Evolutionary conservation across 2,797 vertebrate species (phyloP).

Genomic region (Megalops cyprinoides): DNA sequence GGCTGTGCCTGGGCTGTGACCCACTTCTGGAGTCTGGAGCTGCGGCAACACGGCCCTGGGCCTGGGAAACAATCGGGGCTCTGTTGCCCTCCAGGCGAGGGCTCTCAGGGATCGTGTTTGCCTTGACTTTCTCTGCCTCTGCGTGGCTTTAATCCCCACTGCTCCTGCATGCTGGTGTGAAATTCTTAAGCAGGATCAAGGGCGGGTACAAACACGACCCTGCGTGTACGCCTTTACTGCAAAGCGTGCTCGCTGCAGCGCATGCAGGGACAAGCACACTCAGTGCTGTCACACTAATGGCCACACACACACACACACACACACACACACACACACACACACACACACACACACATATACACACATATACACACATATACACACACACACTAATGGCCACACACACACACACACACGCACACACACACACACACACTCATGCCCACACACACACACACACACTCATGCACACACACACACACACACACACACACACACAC

Average conservation of each 20-base stretch:
- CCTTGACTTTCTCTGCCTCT: neutral
- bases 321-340: too few relatives aligned
- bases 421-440: too few relatives aligned
- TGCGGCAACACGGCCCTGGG: neutral
- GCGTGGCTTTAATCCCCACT: neutral
- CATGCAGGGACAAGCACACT: too few relatives aligned
- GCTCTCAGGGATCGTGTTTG: neutral
- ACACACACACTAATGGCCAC: neutral
- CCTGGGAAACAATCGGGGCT: neutral
- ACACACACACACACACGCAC: neutral
- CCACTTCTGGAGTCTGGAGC: neutral
- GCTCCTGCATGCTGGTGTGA: neutral
- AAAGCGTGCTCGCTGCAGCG: too few relatives aligned
- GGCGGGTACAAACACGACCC: too few relatives aligned
- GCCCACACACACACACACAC: neutral
- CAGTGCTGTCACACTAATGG: too few relatives aligned
- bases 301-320: too few relatives aligned
- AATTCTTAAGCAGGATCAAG: neutral
- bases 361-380: neutral
- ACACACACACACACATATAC: too few relatives aligned
- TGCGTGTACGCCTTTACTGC: too few relatives aligned
- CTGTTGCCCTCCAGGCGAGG: neutral
- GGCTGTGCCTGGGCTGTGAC: neutral
- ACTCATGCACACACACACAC: neutral
- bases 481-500: neutral